Evolutionary conservation across 2,113 vertebrate genomes (phyloP).

Genomic region (Deroptyus accipitrinus): DNA sequence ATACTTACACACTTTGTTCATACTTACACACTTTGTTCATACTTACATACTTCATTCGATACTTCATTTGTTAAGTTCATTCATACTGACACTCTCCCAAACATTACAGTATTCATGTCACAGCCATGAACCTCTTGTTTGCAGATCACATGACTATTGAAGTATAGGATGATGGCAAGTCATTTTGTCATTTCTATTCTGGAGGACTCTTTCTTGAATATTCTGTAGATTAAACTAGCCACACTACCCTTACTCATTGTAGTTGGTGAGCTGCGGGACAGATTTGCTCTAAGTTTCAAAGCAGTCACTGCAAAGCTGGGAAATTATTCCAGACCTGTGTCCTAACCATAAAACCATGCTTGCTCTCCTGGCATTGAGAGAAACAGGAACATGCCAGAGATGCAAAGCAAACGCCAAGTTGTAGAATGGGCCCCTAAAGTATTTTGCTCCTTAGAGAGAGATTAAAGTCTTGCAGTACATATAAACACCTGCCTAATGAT

Average conservation of each 20-base stretch:
- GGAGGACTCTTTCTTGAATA: neutral
- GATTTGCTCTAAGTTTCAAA: neutral
- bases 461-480: conserved; percentile 58
- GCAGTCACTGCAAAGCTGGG: neutral
- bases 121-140: neutral
- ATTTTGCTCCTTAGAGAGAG: conserved; percentile 36
- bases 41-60: too few relatives aligned
- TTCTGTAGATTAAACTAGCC: neutral
- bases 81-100: neutral
- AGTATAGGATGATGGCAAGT: neutral
- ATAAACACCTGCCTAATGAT: conserved; percentile 65
- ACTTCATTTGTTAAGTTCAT: too few relatives aligned
- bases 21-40: too few relatives aligned
- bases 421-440: neutral
- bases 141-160: neutral
- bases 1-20: too few relatives aligned
- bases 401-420: conserved; percentile 9
- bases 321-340: neutral
- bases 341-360: conserved; percentile 2
- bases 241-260: neutral
- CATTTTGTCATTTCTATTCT: neutral
- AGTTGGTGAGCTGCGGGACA: neutral
- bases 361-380: conserved; percentile 1
- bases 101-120: neutral
- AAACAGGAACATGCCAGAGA: conserved; percentile 8